Evolutionary conservation across 2,113 vertebrate species (phyloP), one percentile per base, ranked within the genome.

Genomic region (pig (Sus scrofa)): DNA sequence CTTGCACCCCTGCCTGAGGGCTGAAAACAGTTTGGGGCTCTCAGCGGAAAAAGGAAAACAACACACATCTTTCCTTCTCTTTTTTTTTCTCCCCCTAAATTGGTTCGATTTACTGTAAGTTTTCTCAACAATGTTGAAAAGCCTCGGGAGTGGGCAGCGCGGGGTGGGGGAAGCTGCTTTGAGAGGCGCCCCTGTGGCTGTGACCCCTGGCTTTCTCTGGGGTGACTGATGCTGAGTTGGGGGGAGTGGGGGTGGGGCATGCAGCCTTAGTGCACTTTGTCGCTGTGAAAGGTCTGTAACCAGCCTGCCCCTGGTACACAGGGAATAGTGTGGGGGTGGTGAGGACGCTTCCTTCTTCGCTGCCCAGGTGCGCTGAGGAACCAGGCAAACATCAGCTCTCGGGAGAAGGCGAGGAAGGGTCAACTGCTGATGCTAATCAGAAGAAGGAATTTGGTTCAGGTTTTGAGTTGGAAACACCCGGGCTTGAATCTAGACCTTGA

Each of bases 41-140:
- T 77, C 73, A 19, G 92, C 81, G 13, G 78, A 88, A 63, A 70
- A 37, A 34, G 27, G 90, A 60, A 70, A 30, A 56, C 65, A 87
- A n/a, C 52, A 83, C 37, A 58, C n/a, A 44, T 22, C 50, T 86
- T 82, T 60, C 77, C 32, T 91, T 86, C 19, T 27, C 0, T 11
- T 19, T 34, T 16, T 19, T 1, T 11, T 5, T 18, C 16, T n/a
- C 22, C 24, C 3, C 14, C 16, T 16, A 63, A 71, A 78, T 73
- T 89, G 84, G 58, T 83, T 95, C 91, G 26, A 60, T 93, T 78
- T 85, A 90, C 62, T 96, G 1, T 86, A 34, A 84, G 44, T 81
- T 81, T 93, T 74, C 73, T 75, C 50, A 73, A 14, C 0, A 2
- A 67, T 67, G 96, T 7, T 54, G 22, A 68, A 56, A 68, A 24